Percentiles rank a stretch among this genome's conserved stretches.
These are phyloP conservation scores for Lithophane ornitopus DNA, from an alignment of 2,888 invertebrate genomes.

Conservation along the genomic window DNA sequence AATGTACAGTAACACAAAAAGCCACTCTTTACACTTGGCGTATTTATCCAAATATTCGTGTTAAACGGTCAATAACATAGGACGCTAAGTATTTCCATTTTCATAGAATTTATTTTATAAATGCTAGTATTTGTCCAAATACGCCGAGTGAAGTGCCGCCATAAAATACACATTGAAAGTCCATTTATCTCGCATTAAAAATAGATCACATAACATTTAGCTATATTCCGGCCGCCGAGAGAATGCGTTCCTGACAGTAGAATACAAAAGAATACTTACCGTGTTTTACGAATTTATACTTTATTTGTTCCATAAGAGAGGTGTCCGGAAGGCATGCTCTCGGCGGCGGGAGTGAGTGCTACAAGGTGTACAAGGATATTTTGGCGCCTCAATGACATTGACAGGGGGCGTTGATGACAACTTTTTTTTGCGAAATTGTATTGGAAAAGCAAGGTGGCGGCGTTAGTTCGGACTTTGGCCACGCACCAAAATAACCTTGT, in stretches of 20 bases:
- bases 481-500: too few relatives aligned
- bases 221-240: too few relatives aligned
- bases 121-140: background rate
- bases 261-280: too few relatives aligned
- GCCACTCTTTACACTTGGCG: background rate
- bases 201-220: conserved; percentile 20
- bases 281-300: too few relatives aligned
- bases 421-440: too few relatives aligned
- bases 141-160: background rate
- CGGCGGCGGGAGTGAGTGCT: too few relatives aligned
- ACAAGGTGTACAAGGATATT: background rate
- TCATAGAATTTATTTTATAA: background rate
- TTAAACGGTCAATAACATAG: background rate
- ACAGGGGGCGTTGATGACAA: background rate
- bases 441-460: too few relatives aligned
- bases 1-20: conserved; percentile 14
- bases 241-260: too few relatives aligned
- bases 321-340: too few relatives aligned
- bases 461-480: too few relatives aligned
- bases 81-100: background rate
- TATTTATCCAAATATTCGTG: conserved; percentile 10
- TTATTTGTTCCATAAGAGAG: too few relatives aligned
- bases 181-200: conserved; percentile 28
- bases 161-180: conserved; percentile 16
- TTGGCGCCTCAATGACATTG: background rate